A percentile compares a stretch with the other conserved stretches of the same genome.
Evolutionary conservation across 1,140 invertebrate genomes (phyloP).

Genomic region (Anastrepha obliqua): DNA sequence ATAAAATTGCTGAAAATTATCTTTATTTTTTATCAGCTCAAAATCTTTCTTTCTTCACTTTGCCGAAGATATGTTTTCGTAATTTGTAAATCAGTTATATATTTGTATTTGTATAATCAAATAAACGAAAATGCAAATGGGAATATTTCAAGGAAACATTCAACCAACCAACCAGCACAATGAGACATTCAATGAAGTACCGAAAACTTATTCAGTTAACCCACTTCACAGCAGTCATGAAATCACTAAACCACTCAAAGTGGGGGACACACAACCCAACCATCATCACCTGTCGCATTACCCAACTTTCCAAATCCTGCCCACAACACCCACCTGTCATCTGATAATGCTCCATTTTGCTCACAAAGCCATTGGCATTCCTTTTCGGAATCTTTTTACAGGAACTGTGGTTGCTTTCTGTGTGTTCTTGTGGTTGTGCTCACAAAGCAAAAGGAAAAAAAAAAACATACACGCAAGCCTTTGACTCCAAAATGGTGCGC

Average conservation of each 20-base stretch:
- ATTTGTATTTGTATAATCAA: too few relatives aligned
- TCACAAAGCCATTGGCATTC: neutral
- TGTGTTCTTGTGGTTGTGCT: neutral
- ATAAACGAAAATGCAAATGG: too few relatives aligned
- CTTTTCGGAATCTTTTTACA: neutral
- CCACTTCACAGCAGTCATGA: conserved; percentile 2
- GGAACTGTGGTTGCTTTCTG: neutral
- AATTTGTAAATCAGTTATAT: too few relatives aligned
- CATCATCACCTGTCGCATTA: too few relatives aligned
- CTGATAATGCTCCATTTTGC: neutral
- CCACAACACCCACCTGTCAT: neutral
- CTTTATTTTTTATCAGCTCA: too few relatives aligned
- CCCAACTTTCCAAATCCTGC: neutral
- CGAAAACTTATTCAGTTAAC: neutral
- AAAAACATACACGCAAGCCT: neutral
- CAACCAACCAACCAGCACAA: neutral
- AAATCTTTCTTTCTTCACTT: too few relatives aligned
- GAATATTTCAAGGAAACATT: neutral
- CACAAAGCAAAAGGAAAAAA: too few relatives aligned
- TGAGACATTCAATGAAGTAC: neutral
- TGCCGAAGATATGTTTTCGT: too few relatives aligned
- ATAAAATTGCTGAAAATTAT: too few relatives aligned
- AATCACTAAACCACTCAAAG: neutral
- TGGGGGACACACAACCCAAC: neutral
- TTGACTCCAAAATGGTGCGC: too few relatives aligned